These are phyloP conservation scores for Sericinus montela DNA, from an alignment of 2,888 invertebrate genomes.

Conservation along the genomic window DNA sequence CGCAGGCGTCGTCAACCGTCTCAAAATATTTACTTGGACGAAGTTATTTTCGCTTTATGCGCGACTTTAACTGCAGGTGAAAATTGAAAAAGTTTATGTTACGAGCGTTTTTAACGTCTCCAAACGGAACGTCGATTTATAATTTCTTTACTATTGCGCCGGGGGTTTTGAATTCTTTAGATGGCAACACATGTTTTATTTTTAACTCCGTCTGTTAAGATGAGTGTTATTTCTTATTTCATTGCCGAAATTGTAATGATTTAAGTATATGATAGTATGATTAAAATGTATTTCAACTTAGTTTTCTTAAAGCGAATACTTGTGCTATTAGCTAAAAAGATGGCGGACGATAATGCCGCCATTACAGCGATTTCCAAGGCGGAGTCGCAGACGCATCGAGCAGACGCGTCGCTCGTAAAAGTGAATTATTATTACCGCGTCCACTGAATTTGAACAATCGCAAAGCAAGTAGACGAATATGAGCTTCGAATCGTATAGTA, in stretches of 20 bases:
- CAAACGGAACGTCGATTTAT: constrained; percentile 52
- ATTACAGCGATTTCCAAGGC: constrained; percentile 64
- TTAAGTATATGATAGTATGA: neutral
- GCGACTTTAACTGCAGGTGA: constrained; percentile 68
- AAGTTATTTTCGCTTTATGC: constrained; percentile 58
- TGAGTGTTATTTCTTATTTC: too few species aligned
- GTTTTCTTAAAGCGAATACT: constrained; percentile 25
- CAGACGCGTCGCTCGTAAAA: constrained; percentile 71
- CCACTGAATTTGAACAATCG: constrained; percentile 72
- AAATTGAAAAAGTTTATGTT: constrained; percentile 78
- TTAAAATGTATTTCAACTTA: constrained; percentile 3
- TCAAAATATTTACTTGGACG: constrained; percentile 59
- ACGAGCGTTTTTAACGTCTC: constrained; percentile 62
- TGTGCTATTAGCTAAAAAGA: constrained; percentile 43
- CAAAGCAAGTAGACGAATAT: constrained; percentile 42
- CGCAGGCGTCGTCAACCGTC: constrained; percentile 64
- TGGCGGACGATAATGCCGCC: constrained; percentile 56
- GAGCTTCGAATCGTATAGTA: constrained; percentile 42
- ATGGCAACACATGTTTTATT: too few species aligned
- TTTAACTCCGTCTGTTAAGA: too few species aligned
- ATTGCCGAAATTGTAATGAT: too few species aligned
- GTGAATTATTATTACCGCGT: constrained; percentile 70
- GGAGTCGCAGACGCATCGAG: constrained; percentile 62
- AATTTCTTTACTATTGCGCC: constrained; percentile 40
- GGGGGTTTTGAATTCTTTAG: neutral